phyloP scores from a whole-genome alignment of 2,888 invertebrate species.

The Norana najaformis region DNA sequence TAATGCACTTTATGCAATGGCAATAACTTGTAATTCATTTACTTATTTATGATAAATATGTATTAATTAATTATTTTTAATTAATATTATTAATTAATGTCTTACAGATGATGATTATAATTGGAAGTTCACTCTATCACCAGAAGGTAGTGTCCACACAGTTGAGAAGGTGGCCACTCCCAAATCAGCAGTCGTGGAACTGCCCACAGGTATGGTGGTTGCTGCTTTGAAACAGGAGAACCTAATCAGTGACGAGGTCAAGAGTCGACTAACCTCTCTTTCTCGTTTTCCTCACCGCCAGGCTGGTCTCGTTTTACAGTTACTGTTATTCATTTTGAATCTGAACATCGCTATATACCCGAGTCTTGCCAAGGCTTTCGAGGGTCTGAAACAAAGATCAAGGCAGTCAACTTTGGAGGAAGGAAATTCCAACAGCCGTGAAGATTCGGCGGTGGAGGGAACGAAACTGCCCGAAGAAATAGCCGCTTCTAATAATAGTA shows the following conservation, averaged over 20 bases:
- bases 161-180: too few species aligned
- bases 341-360: neutral
- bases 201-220: neutral
- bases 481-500: neutral
- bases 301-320: neutral
- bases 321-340: conserved; percentile 3
- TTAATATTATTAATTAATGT: too few species aligned
- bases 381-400: neutral
- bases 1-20: too few species aligned
- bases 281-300: neutral
- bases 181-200: too few species aligned
- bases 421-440: neutral
- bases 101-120: neutral
- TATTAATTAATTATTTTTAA: too few species aligned
- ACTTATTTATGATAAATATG: too few species aligned
- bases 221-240: neutral
- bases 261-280: neutral
- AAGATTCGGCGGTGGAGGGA: neutral
- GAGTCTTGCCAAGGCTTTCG: neutral
- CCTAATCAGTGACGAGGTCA: neutral
- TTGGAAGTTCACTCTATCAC: neutral
- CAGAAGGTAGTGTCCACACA: neutral
- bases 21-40: too few species aligned
- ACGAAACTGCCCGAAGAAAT: neutral
- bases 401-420: neutral